These are phyloP conservation scores for Sphaerophoria rueppellii DNA, from an alignment of 2,888 invertebrate genomes.

Conservation along the genomic window DNA sequence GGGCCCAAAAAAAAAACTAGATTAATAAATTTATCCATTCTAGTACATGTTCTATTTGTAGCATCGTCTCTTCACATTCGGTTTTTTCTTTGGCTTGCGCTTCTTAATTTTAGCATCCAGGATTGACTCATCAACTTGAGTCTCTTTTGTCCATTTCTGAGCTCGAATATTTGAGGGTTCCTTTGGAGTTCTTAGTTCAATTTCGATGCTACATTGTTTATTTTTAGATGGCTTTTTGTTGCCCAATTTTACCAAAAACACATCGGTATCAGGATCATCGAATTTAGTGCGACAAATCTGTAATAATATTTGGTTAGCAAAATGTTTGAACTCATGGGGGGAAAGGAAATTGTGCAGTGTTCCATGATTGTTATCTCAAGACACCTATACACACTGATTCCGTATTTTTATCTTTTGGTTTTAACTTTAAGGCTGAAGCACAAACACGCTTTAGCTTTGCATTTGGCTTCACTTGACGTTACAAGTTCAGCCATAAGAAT, in stretches of 20 bases:
- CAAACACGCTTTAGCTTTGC: no score
- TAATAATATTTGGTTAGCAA: background rate
- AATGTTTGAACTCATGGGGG: background rate
- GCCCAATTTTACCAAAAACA: constrained; percentile 88
- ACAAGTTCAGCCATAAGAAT: no score
- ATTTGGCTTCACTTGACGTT: no score
- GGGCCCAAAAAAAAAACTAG: no score
- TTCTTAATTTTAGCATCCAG: constrained; percentile 74
- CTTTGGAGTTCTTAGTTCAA: constrained; percentile 89
- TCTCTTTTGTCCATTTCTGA: constrained; percentile 86
- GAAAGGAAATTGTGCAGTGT: background rate
- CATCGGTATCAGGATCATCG: constrained; percentile 87
- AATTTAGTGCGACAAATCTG: constrained; percentile 80
- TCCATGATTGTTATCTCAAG: no score
- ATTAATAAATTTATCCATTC: background rate
- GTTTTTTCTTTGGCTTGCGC: constrained; percentile 48
- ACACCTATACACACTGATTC: no score
- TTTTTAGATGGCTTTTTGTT: constrained; percentile 88
- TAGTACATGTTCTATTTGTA: constrained; percentile 46
- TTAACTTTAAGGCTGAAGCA: no score
- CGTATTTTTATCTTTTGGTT: no score
- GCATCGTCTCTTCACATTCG: constrained; percentile 62
- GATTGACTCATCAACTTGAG: constrained; percentile 85
- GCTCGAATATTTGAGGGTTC: constrained; percentile 85
- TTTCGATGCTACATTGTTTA: constrained; percentile 86